phyloP scores from a whole-genome alignment of 2,797 vertebrate species.

The Simalia tracyae region DNA sequence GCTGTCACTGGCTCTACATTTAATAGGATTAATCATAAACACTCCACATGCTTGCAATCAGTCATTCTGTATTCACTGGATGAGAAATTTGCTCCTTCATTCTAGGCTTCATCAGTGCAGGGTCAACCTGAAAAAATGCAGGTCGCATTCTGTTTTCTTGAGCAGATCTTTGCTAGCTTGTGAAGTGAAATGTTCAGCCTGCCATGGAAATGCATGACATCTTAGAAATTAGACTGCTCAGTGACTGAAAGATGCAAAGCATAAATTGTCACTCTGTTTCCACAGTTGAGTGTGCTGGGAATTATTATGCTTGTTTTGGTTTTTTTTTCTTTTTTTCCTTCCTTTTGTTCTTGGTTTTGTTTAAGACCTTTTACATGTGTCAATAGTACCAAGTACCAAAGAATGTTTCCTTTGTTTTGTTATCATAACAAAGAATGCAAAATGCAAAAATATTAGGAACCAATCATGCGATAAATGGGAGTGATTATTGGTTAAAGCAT shows the following conservation, averaged over 20 bases:
- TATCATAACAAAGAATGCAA: background rate
- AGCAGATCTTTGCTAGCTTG: conserved; percentile 6
- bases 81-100: conserved; percentile 10
- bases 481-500: background rate
- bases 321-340: no score
- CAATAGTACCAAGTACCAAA: background rate
- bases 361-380: conserved; percentile 1
- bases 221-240: conserved; percentile 24
- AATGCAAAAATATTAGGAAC: background rate
- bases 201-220: conserved; percentile 9
- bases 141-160: conserved; percentile 22
- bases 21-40: conserved; percentile 32
- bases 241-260: conserved; percentile 14
- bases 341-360: background rate
- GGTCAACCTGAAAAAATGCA: conserved; percentile 26
- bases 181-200: conserved; percentile 28
- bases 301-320: background rate
- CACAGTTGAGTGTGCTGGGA: background rate
- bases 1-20: conserved; percentile 5
- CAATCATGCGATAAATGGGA: background rate
- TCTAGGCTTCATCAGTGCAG: conserved; percentile 1
- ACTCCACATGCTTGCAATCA: conserved; percentile 9
- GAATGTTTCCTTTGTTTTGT: background rate
- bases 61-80: background rate
- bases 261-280: conserved; percentile 16